A percentile compares a stretch with the other conserved stretches of the same genome.
These are phyloP conservation scores for Ceratitis capitata DNA, from an alignment of 1,140 invertebrate genomes.

Conservation along the genomic window DNA sequence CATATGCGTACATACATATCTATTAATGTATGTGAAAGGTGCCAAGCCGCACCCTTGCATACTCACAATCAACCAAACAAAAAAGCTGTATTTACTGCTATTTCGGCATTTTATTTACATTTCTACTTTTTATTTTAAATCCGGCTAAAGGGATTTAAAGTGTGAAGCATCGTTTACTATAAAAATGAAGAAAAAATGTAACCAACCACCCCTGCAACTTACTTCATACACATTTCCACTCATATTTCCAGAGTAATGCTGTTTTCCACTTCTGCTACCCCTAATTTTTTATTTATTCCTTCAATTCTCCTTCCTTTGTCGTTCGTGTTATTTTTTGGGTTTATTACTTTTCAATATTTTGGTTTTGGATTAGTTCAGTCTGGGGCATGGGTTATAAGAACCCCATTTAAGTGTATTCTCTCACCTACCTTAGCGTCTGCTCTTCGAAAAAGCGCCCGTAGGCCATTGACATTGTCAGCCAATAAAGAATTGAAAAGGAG, in stretches of 20 bases:
- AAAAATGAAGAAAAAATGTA: background rate
- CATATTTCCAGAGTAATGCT: background rate
- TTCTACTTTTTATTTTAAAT: slow-evolving; percentile 23
- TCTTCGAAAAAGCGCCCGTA: background rate
- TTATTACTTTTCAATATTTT: slow-evolving; percentile 65
- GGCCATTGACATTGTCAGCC: background rate
- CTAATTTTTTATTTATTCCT: background rate
- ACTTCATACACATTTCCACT: background rate
- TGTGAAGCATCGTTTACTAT: background rate
- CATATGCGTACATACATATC: background rate
- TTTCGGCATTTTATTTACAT: background rate
- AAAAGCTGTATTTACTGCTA: background rate
- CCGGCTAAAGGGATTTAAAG: slow-evolving; percentile 1
- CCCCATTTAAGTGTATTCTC: background rate
- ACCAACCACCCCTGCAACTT: background rate
- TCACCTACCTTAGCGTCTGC: background rate
- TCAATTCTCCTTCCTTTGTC: background rate
- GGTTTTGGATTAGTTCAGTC: slow-evolving; percentile 61
- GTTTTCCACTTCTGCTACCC: background rate
- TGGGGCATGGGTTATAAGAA: background rate
- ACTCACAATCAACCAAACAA: too few species aligned
- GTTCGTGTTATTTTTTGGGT: slow-evolving; percentile 58
- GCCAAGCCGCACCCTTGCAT: background rate
- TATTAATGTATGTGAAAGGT: background rate
- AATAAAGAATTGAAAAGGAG: background rate